phyloP scores from a whole-genome alignment of 2,797 vertebrate species.

The Hafferia zeledoni region DNA sequence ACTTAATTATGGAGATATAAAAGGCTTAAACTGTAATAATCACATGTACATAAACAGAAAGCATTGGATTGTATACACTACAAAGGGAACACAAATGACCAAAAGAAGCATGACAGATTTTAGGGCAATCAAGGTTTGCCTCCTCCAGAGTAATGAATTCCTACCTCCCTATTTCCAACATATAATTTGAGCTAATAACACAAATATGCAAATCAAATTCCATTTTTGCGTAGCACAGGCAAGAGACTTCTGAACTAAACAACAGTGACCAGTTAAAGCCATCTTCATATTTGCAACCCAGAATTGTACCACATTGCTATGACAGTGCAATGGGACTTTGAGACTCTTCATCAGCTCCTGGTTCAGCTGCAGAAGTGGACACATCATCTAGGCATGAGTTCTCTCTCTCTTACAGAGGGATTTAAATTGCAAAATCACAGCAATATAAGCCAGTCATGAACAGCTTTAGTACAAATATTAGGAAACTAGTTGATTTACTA shows the following conservation, averaged over 20 bases:
- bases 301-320: background rate
- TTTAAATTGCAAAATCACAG: background rate
- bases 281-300: background rate
- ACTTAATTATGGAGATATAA: background rate
- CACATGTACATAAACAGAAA: background rate
- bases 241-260: background rate
- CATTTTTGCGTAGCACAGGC: background rate
- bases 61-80: background rate
- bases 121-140: background rate
- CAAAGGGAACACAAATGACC: background rate
- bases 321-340: rapidly evolving
- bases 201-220: background rate
- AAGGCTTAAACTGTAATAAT: background rate
- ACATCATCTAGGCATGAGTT: background rate
- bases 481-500: background rate
- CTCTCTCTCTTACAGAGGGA: background rate
- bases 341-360: background rate
- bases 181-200: background rate
- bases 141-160: background rate
- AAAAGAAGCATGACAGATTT: background rate
- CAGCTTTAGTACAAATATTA: background rate
- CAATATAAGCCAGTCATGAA: background rate
- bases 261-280: background rate
- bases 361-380: background rate
- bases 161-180: background rate